phyloP scores from a whole-genome alignment of 2,888 invertebrate species.

The Caenorhabditis imperialis region DNA sequence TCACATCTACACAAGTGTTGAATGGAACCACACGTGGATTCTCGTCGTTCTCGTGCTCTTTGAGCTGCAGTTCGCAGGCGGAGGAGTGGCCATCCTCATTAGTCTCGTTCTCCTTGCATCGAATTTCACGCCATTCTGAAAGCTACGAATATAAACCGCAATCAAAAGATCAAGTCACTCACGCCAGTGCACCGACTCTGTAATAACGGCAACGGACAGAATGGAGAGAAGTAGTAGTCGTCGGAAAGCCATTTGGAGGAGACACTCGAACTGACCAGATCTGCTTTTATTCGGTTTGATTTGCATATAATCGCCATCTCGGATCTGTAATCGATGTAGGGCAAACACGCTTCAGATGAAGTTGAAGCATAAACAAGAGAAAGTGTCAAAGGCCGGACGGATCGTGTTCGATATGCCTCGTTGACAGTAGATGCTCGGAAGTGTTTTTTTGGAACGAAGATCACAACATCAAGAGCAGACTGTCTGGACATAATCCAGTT shows the following conservation, averaged over 20 bases:
- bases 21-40: conserved; percentile 62
- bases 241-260: conserved; percentile 16
- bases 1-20: conserved; percentile 71
- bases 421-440: too few relatives aligned
- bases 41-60: conserved; percentile 69
- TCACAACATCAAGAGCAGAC: too few relatives aligned
- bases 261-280: conserved; percentile 11
- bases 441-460: too few relatives aligned
- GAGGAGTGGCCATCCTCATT: conserved; percentile 63
- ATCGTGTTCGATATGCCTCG: too few relatives aligned
- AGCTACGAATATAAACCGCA: not conserved
- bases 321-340: conserved; percentile 9
- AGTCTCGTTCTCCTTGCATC: conserved; percentile 62
- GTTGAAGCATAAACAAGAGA: conserved; percentile 32
- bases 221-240: conserved; percentile 10
- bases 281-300: conserved; percentile 31
- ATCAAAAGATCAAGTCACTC: conserved; percentile 53
- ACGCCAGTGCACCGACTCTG: conserved; percentile 71
- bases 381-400: conserved; percentile 39
- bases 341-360: conserved; percentile 15
- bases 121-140: conserved; percentile 75
- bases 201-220: conserved; percentile 14
- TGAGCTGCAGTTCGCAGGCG: conserved; percentile 67
- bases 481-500: too few relatives aligned
- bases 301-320: conserved; percentile 37